Evolutionary conservation across 1,140 invertebrate species (phyloP), one percentile per base, ranked within the genome.

Genomic region (Drosophila kanapiae): DNA sequence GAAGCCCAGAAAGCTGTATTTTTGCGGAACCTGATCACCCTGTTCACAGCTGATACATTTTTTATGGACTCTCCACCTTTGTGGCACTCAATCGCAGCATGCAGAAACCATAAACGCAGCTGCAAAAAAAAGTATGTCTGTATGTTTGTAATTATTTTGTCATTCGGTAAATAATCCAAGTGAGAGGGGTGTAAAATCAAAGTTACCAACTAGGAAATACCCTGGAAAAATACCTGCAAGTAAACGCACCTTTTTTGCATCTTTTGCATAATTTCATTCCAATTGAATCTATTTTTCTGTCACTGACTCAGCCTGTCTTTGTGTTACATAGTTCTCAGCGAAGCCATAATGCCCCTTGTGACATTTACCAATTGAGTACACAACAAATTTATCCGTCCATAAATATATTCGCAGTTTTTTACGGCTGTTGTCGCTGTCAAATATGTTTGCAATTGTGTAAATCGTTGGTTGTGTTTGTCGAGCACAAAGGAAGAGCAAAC

Each of bases 141-240:
- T 72, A 49, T 71, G 42, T 59, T 48, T 76, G 65, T 38, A 79
- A 80, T 83, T 80, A 83, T 80, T 83, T 83, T 79, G 71, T 59
- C 70, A 60, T 64, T 76, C 60, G 47, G 48, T 56, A 57, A 76
- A 70, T 70, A 77, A 54, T 61, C 54, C 57, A 57, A 78, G 18
- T 35, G 54, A 31, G 27, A 31, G 31, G 13, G 6, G 1, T 13
- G 6, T 11, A 4, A 6, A 13, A 27, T 7, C 1, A 0, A 8
- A 6, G 14, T 1, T 48, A 2, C 5, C 9, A 29, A 29, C 23
- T 6, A 8, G 42, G 23, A 43, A 53, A 60, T 53, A 62, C 63
- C 37, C 37, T 49, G 4, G 5, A 37, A 3, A 31, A n/a, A 40
- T 16, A 2, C 6, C 1, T 33, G 0, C 31, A 31, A 62, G 18